Evolutionary conservation across 2,888 invertebrate species (phyloP).

Genomic region (Saturnia japonica): DNA sequence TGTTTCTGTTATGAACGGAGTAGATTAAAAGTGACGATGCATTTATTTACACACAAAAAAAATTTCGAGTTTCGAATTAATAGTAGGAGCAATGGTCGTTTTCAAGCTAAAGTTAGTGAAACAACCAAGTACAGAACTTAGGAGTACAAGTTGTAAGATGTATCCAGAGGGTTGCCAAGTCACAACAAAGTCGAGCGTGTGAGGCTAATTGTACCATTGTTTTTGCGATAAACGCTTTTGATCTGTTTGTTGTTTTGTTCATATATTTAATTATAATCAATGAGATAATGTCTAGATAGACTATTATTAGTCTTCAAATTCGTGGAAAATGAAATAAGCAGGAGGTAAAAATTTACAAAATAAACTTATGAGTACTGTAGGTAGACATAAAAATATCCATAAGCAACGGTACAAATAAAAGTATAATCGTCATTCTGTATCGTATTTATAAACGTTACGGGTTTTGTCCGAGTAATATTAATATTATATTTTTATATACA

Average conservation of each 20-base stretch:
- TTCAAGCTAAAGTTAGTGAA: constrained; percentile 46
- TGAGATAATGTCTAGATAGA: background rate
- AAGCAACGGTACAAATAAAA: background rate
- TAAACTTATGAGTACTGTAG: background rate
- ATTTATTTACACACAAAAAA: background rate
- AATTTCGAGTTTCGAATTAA: background rate
- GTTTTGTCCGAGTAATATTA: too few relatives aligned
- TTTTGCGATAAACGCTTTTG: constrained; percentile 42
- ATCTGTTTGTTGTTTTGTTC: constrained; percentile 14
- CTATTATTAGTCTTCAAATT: constrained; percentile 32
- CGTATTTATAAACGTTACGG: background rate
- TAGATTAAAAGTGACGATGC: background rate
- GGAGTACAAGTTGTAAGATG: constrained; percentile 53
- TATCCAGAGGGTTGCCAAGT: constrained; percentile 47
- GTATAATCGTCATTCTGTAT: background rate
- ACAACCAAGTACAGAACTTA: constrained; percentile 60
- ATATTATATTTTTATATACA: too few relatives aligned
- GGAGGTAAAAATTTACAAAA: background rate
- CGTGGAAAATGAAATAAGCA: background rate
- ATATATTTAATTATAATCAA: constrained; percentile 13
- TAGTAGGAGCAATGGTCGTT: constrained; percentile 37
- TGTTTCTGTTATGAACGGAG: too few relatives aligned
- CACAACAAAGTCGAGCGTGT: constrained; percentile 52
- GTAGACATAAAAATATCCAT: background rate
- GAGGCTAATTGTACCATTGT: constrained; percentile 65